These are phyloP conservation scores for Rhinophrynus dorsalis DNA, from an alignment of 2,797 vertebrate genomes.

Conservation along the genomic window DNA sequence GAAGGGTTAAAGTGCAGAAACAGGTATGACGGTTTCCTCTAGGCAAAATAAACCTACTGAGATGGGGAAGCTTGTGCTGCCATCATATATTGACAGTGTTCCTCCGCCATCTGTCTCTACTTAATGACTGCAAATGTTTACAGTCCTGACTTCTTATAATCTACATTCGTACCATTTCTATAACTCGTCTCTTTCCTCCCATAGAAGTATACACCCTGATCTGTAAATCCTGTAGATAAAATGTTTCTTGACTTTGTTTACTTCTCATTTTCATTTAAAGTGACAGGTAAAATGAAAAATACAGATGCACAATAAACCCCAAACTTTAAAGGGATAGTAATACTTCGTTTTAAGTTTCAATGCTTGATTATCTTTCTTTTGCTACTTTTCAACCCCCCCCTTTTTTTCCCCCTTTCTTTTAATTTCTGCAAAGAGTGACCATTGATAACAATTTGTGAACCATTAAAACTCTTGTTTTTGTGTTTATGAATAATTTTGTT, in stretches of 20 bases:
- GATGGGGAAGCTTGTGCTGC: conserved; percentile 41
- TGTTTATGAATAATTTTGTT: too few relatives aligned
- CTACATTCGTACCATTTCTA: background rate
- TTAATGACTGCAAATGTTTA: conserved; percentile 32
- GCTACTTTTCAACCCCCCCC: too few relatives aligned
- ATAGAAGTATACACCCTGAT: too few relatives aligned
- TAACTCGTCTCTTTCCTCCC: background rate
- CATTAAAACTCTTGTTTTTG: too few relatives aligned
- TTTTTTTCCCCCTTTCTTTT: too few relatives aligned
- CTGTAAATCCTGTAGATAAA: too few relatives aligned
- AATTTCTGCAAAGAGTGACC: too few relatives aligned
- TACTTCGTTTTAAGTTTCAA: too few relatives aligned
- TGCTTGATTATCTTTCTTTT: too few relatives aligned
- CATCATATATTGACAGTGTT: conserved; percentile 46
- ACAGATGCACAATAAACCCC: background rate
- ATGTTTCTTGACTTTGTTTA: background rate
- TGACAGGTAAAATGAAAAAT: background rate
- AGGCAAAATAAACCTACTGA: conserved; percentile 41
- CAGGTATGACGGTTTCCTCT: conserved; percentile 43
- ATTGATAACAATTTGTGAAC: too few relatives aligned
- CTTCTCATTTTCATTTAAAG: background rate
- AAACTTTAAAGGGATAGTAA: too few relatives aligned
- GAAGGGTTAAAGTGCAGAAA: conserved; percentile 28
- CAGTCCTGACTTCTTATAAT: conserved; percentile 25
- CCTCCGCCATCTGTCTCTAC: conserved; percentile 44